These are phyloP conservation scores for Spinibarbus caldwelli DNA, from an alignment of 2,797 vertebrate species.

Conservation along the genomic window DNA sequence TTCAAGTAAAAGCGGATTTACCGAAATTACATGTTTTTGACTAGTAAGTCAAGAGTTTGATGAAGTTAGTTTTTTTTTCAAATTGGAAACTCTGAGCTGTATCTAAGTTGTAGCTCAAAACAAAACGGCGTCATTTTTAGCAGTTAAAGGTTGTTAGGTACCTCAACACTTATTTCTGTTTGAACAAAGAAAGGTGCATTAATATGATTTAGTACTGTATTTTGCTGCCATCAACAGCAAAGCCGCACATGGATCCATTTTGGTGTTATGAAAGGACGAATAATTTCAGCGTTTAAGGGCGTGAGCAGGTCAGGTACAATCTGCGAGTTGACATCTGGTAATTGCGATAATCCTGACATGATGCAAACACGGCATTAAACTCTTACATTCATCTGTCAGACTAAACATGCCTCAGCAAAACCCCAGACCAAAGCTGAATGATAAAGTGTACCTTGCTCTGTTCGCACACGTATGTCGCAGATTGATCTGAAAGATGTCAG, in stretches of 20 bases:
- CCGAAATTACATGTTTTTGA: not conserved
- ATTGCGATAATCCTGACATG: not conserved
- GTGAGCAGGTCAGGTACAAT: not conserved
- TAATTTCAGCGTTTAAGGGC: not conserved
- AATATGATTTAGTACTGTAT: not conserved
- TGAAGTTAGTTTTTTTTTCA: not conserved
- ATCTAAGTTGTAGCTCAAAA: not conserved
- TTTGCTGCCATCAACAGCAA: slow-evolving; percentile 16
- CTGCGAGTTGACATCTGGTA: not conserved
- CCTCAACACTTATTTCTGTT: not conserved
- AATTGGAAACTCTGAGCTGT: not conserved
- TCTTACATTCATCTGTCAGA: slow-evolving; percentile 1
- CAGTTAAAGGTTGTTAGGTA: not conserved
- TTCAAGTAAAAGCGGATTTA: not conserved
- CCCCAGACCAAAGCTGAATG: not conserved
- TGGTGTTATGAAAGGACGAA: not conserved
- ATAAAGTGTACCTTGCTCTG: slow-evolving; percentile 10
- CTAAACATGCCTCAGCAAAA: not conserved
- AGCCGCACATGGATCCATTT: not conserved
- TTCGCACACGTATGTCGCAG: not conserved
- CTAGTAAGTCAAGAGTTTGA: not conserved
- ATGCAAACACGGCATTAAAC: not conserved
- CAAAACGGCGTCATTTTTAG: not conserved
- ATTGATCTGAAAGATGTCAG: not conserved
- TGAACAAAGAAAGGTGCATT: not conserved